Evolutionary conservation across 2,797 vertebrate genomes (phyloP), one percentile per base, ranked within the genome.

Genomic region (Ptychobarbus kaznakovi): DNA sequence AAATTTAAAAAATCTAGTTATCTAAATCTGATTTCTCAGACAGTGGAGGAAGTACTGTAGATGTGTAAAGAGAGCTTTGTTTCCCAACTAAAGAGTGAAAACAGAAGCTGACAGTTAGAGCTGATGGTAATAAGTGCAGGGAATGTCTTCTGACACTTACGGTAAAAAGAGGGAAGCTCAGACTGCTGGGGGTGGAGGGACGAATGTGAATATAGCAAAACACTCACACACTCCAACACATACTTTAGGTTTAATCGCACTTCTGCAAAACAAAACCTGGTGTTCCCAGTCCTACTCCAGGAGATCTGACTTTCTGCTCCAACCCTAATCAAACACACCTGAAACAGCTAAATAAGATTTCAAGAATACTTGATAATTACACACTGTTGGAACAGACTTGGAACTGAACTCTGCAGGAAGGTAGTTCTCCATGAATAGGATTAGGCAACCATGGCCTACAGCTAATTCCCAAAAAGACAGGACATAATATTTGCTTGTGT

Each of bases 391-490:
- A 73, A 15, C 42, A 28, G 42, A 73, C 8, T 2, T 72, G 72
- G 28, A 75, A 32, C 16, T 18, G 46, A 75, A 51, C 10, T 6
- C 25, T 53, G 46, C 46, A 75, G 73, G 16, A 75, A 16, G 46
- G 6, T 72, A 18, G 72, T 28, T 46, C 15, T 73, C 15, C n/a
- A 51, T 9, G 44, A 74, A 74, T 15, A 74, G 7, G 7, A 51
- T 13, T 51, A 44, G 15, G 16, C 42, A 74, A 25, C 44, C 15
- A 10, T 49, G n/a, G 15, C 12, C 42, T 66, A 74, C 86, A 87
- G 63, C 86, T 87, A 76, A 75, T 89, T 89, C 75, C 79, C 35
- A 83, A 70, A 83, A 73, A 84, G 70, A 82, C 69, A 89, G 83
- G 44, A 83, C 85, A 78, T 76, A 63, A 77, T 56, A 32, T 85